Percentiles rank a stretch among this genome's conserved stretches.
phyloP scores from a whole-genome alignment of 2,113 vertebrate genomes.

The Petaurus breviceps region DNA sequence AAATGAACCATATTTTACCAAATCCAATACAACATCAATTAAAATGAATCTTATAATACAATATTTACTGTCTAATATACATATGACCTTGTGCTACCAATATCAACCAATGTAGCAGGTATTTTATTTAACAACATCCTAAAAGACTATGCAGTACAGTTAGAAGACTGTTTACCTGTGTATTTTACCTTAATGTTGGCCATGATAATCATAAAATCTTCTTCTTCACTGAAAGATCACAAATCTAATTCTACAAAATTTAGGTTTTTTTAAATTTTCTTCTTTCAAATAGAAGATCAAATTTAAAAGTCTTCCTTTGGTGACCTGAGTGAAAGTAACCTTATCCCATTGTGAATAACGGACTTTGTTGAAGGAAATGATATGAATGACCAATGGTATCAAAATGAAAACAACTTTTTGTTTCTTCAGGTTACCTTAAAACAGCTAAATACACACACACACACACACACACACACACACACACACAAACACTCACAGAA shows the following conservation, averaged over 20 bases:
- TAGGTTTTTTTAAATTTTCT: background rate
- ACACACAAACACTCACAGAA: background rate
- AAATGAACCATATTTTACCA: background rate
- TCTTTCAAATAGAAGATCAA: background rate
- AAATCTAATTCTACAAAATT: background rate
- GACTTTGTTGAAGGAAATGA: background rate
- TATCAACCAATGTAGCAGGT: background rate
- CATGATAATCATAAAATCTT: background rate
- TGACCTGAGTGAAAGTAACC: background rate
- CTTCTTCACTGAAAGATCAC: background rate
- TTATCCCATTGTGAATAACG: background rate
- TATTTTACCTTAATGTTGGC: background rate
- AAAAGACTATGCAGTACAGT: background rate
- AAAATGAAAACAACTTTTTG: background rate
- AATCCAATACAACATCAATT: background rate
- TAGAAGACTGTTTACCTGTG: background rate
- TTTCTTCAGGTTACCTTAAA: background rate
- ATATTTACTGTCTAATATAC: background rate
- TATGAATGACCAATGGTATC: background rate
- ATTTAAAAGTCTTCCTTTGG: background rate
- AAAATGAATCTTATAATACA: background rate
- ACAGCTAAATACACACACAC: background rate
- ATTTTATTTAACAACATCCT: background rate
- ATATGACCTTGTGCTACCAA: background rate
- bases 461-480: background rate